A percentile compares a stretch with the other conserved stretches of the same genome.
These are phyloP conservation scores for Okamejei kenojei DNA, from an alignment of 2,797 vertebrate genomes.

Conservation along the genomic window DNA sequence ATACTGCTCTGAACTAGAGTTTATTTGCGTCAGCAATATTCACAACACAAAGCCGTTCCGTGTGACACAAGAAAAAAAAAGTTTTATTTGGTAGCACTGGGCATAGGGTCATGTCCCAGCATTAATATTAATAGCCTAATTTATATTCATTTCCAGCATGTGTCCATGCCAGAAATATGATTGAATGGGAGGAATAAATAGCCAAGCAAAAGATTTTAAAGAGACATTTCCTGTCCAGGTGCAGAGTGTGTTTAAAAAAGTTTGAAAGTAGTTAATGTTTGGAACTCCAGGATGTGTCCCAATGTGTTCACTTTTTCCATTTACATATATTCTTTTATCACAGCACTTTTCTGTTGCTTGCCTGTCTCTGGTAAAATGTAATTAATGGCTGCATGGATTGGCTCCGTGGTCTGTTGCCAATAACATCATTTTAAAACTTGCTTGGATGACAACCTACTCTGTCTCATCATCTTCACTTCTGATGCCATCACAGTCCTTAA, in stretches of 20 bases:
- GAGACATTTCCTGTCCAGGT: background rate
- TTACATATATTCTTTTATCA: background rate
- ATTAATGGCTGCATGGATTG: background rate
- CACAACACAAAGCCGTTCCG: background rate
- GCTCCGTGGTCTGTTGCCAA: background rate
- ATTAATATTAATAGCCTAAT: constrained; percentile 28
- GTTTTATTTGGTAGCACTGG: background rate
- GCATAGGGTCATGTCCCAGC: background rate
- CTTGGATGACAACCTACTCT: no score
- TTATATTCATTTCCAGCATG: constrained; percentile 14
- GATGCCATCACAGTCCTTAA: no score
- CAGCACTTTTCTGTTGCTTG: background rate
- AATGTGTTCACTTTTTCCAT: background rate
- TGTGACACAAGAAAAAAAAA: constrained; percentile 11
- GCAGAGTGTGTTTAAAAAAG: background rate
- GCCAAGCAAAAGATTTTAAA: background rate
- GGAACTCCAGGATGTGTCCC: background rate
- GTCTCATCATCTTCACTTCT: no score
- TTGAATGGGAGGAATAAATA: background rate
- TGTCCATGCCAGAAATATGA: background rate
- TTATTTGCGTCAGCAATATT: constrained; percentile 27
- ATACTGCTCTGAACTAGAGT: background rate
- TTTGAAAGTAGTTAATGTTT: background rate
- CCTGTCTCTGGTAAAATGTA: background rate
- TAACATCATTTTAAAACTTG: background rate